Evolutionary conservation across 2,888 invertebrate species (phyloP).

Genomic region (Chrysina gloriosa): DNA sequence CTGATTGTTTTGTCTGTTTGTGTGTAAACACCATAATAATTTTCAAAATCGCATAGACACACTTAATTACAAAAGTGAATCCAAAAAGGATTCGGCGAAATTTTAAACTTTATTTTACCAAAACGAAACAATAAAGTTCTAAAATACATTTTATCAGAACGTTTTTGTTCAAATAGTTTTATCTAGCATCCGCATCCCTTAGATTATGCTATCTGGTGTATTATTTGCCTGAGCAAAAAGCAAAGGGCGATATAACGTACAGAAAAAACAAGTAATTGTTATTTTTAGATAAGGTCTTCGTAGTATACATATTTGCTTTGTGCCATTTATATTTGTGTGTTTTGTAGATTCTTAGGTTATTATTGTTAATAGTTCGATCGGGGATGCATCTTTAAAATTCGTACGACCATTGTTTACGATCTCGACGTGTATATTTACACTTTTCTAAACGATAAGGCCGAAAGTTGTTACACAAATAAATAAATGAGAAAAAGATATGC

Average conservation of each 20-base stretch:
- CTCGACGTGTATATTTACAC: not conserved
- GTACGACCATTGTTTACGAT: not conserved
- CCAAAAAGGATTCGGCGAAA: too few species aligned
- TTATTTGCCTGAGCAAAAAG: constrained; percentile 61
- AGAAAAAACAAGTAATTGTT: constrained; percentile 61
- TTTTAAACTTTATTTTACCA: too few species aligned
- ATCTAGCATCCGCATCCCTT: constrained; percentile 54
- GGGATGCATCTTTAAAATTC: not conserved
- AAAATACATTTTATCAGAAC: constrained; percentile 32
- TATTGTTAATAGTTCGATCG: constrained; percentile 1
- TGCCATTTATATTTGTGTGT: constrained; percentile 55
- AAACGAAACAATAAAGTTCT: too few species aligned
- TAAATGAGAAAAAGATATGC: constrained; percentile 13
- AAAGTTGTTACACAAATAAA: constrained; percentile 16
- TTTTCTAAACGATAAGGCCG: not conserved
- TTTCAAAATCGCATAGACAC: too few species aligned
- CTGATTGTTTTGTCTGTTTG: too few species aligned
- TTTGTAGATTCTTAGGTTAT: constrained; percentile 41
- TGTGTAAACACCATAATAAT: too few species aligned
- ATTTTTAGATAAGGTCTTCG: constrained; percentile 58
- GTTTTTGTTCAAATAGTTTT: constrained; percentile 48
- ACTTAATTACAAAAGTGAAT: too few species aligned
- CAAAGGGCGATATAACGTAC: constrained; percentile 60
- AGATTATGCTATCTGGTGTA: constrained; percentile 51
- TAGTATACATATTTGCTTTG: constrained; percentile 56